Conservation (phyloP, 2,888 invertebrate species). For the Ferrisia virgata region DNA sequence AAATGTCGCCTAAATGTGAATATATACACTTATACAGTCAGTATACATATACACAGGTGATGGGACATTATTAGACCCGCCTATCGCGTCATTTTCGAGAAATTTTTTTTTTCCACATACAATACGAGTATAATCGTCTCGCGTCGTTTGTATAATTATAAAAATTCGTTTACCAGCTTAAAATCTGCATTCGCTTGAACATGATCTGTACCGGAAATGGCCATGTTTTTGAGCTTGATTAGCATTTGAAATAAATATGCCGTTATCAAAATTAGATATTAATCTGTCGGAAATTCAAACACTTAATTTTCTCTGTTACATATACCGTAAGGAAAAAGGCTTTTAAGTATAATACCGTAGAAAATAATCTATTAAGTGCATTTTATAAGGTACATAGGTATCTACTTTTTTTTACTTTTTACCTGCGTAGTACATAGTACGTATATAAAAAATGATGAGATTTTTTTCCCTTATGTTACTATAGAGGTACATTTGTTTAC, state of each 20-base stretch:
- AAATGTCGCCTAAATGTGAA: constrained; percentile 6
- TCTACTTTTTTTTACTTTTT: too few relatives aligned
- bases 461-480: too few relatives aligned
- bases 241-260: constrained; percentile 36
- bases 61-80: background rate
- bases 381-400: background rate
- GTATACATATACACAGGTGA: constrained; percentile 2
- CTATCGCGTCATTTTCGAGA: background rate
- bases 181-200: background rate
- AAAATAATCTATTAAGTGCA: background rate
- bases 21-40: too few relatives aligned
- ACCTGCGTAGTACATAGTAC: too few relatives aligned
- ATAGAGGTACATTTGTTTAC: background rate
- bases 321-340: background rate
- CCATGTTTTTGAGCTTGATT: constrained; percentile 24
- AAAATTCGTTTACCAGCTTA: background rate
- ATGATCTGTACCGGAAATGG: constrained; percentile 20
- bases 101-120: background rate
- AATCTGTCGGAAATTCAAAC: background rate
- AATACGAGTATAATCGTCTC: background rate
- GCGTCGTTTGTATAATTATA: background rate
- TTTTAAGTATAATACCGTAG: background rate
- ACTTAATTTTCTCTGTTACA: background rate
- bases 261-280: constrained; percentile 14
- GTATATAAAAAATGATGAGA: too few relatives aligned